These are phyloP conservation scores for Rhopilema esculentum DNA, from an alignment of 30 jellyfish, hydroid and myxozoan genomes.

Conservation along the genomic window DNA sequence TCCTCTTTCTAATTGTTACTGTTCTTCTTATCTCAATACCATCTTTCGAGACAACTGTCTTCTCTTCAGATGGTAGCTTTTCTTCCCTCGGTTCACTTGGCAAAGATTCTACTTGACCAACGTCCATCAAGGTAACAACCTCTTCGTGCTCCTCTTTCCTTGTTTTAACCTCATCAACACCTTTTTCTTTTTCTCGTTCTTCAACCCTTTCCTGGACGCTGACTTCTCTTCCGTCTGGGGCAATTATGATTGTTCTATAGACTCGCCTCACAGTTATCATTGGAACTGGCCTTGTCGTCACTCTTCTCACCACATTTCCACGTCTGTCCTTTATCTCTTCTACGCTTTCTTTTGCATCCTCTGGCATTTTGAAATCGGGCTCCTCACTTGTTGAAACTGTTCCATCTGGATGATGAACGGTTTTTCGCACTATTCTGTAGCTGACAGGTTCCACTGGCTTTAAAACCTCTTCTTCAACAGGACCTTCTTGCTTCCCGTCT, in stretches of 20 bases:
- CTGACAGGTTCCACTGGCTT: conserved; percentile 53
- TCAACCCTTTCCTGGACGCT: conserved; percentile 45
- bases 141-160: conserved; percentile 32
- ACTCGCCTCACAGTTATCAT: conserved; percentile 34
- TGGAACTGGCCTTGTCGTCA: conserved; percentile 40
- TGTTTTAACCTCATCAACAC: conserved; percentile 16
- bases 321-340: conserved; percentile 32
- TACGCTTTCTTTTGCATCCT: conserved; percentile 59
- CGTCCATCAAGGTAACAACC: conserved; percentile 60
- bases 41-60: conserved; percentile 1
- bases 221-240: conserved; percentile 50
- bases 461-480: conserved; percentile 40
- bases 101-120: conserved; percentile 14
- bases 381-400: conserved; percentile 46
- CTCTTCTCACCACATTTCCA: conserved; percentile 41
- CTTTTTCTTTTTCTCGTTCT: not conserved
- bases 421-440: conserved; percentile 56
- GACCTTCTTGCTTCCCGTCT: conserved; percentile 81
- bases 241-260: conserved; percentile 30
- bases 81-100: conserved; percentile 43
- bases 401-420: conserved; percentile 70
- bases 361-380: conserved; percentile 70
- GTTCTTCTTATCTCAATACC: conserved; percentile 52
- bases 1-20: conserved; percentile 54
- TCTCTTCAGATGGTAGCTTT: conserved; percentile 46